A percentile compares a stretch with the other conserved stretches of the same genome.
phyloP scores from a whole-genome alignment of 2,797 vertebrate genomes.

The Chromis chromis region DNA sequence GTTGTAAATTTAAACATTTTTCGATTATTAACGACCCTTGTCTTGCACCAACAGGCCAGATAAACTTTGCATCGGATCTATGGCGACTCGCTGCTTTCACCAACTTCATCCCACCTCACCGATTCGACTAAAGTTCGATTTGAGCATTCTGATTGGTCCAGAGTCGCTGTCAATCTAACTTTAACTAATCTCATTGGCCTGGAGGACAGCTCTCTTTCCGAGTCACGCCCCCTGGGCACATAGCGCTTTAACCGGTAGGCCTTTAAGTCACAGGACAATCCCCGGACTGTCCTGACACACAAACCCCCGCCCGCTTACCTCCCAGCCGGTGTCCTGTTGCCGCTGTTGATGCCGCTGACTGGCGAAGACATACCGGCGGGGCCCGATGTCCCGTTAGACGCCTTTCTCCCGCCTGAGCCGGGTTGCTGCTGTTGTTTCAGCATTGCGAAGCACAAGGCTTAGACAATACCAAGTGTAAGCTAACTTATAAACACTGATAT shows the following conservation, averaged over 20 bases:
- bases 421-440: constrained; percentile 86
- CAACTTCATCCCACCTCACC: constrained; percentile 44
- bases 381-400: constrained; percentile 86
- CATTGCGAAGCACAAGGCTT: constrained; percentile 78
- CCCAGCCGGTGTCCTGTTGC: constrained; percentile 81
- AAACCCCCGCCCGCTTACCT: constrained; percentile 75
- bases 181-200: constrained; percentile 57
- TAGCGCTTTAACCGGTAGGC: constrained; percentile 86
- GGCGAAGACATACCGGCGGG: constrained; percentile 83
- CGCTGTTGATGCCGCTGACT: constrained; percentile 80
- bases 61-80: constrained; percentile 61
- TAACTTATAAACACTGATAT: constrained; percentile 61
- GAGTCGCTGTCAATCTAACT: constrained; percentile 50
- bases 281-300: constrained; percentile 72
- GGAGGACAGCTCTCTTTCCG: neutral
- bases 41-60: constrained; percentile 29
- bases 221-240: constrained; percentile 75
- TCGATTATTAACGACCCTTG: neutral
- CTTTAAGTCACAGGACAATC: constrained; percentile 73
- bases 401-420: constrained; percentile 85
- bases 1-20: constrained; percentile 1
- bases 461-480: constrained; percentile 56
- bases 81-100: constrained; percentile 62
- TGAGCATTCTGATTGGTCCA: constrained; percentile 62
- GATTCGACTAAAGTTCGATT: constrained; percentile 10